Conservation (phyloP, 2,888 invertebrate genomes). For the Lithophane semibrunnea region DNA sequence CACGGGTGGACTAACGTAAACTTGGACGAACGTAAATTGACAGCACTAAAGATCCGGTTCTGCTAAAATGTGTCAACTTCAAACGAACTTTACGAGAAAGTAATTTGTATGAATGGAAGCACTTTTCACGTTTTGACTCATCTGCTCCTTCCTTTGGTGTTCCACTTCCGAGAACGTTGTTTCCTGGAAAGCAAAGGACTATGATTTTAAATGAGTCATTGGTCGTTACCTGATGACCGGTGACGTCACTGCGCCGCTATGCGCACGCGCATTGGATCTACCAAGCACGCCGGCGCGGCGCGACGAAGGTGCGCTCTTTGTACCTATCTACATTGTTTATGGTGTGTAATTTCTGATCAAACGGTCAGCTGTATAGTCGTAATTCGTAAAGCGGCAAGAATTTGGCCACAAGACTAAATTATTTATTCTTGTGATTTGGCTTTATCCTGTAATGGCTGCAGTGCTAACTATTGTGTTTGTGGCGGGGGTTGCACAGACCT, state of each 20-base stretch:
- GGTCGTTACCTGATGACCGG: conserved; percentile 54
- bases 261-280: conserved; percentile 71
- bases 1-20: no score
- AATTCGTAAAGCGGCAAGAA: conserved; percentile 30
- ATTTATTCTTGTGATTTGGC: not conserved
- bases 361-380: conserved; percentile 47
- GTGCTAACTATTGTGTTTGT: not conserved
- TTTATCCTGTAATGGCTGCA: conserved; percentile 27
- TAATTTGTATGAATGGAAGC: conserved; percentile 65
- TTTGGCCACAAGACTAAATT: conserved; percentile 1
- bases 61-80: conserved; percentile 11
- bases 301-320: conserved; percentile 17
- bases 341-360: conserved; percentile 60
- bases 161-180: conserved; percentile 58
- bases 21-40: not conserved
- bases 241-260: conserved; percentile 82
- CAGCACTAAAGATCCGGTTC: conserved; percentile 16
- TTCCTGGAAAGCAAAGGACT: conserved; percentile 71
- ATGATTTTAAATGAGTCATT: conserved; percentile 59
- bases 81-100: conserved; percentile 25
- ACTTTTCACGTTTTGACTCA: conserved; percentile 63
- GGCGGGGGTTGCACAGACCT: not conserved
- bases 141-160: conserved; percentile 47
- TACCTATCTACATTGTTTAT: conserved; percentile 51
- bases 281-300: conserved; percentile 35